Conservation (phyloP, 2,113 vertebrate genomes). For the Eira barbara region DNA sequence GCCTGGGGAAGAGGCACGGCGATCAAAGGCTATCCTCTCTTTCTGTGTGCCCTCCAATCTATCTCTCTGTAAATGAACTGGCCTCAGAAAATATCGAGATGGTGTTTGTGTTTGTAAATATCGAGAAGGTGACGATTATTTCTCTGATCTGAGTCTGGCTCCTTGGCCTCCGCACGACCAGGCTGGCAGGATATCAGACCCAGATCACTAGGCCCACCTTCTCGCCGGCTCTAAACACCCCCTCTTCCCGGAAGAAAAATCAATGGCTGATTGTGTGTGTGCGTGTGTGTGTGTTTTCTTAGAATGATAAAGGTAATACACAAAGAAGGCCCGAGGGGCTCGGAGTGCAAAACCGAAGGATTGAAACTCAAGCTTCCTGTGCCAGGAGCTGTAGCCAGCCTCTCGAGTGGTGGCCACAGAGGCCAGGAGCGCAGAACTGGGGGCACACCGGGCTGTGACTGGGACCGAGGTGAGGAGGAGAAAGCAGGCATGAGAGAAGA, state of each 20-base stretch:
- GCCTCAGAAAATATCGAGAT: background rate
- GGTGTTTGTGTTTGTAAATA: background rate
- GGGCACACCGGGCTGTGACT: background rate
- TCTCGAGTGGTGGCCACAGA: background rate
- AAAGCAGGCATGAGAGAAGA: background rate
- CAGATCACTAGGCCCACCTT: conserved; percentile 37
- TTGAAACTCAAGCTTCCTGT: background rate
- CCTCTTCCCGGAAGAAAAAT: background rate
- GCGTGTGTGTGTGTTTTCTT: background rate
- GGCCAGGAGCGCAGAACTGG: background rate
- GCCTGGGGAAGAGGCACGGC: background rate
- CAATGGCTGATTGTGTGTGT: background rate
- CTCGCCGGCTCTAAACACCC: background rate
- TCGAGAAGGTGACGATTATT: background rate
- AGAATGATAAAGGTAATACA: conserved; percentile 33
- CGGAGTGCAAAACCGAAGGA: background rate
- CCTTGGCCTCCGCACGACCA: background rate
- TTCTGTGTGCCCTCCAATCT: background rate
- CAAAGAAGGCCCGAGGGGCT: background rate
- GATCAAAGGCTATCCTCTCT: background rate
- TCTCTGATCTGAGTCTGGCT: background rate
- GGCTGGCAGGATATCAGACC: background rate
- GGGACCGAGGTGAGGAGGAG: background rate
- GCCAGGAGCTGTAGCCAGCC: background rate
- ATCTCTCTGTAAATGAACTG: background rate